A percentile compares a stretch with the other conserved stretches of the same genome.
Conservation (phyloP, 2,113 vertebrate species). For the Melanerpes formicivorus region DNA sequence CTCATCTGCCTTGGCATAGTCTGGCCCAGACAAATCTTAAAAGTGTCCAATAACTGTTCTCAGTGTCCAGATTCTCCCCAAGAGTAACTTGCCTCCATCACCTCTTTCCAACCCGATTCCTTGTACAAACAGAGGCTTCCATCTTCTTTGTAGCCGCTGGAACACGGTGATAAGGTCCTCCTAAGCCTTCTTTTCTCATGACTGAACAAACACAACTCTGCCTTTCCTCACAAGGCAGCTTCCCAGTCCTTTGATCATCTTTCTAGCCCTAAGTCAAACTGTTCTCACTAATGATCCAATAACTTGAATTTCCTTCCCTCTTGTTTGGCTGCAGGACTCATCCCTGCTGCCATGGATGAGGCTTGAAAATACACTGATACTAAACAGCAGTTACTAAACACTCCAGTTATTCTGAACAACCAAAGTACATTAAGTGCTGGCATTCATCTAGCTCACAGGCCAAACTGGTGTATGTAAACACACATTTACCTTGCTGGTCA, state of each 20-base stretch:
- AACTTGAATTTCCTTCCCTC: neutral
- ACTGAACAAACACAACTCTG: neutral
- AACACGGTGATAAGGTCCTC: neutral
- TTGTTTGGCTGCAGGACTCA: neutral
- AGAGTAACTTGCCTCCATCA: neutral
- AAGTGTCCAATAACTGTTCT: too few species aligned
- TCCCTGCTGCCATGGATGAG: accelerated
- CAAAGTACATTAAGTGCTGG: neutral
- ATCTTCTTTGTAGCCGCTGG: neutral
- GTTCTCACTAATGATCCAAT: neutral
- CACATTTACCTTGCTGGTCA: neutral
- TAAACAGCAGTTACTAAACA: neutral
- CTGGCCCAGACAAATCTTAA: neutral
- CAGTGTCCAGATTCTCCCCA: neutral
- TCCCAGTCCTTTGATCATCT: neutral
- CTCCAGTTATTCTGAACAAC: neutral
- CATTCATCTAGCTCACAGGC: neutral
- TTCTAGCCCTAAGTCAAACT: neutral
- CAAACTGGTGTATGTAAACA: neutral
- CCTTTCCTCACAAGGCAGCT: neutral
- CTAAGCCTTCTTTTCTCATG: neutral
- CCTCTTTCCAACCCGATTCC: neutral
- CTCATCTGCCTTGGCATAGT: neutral
- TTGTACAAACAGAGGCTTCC: neutral
- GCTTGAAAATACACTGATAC: neutral